phyloP scores from a whole-genome alignment of 2,113 vertebrate genomes.

The Hemichromis elongatus region DNA sequence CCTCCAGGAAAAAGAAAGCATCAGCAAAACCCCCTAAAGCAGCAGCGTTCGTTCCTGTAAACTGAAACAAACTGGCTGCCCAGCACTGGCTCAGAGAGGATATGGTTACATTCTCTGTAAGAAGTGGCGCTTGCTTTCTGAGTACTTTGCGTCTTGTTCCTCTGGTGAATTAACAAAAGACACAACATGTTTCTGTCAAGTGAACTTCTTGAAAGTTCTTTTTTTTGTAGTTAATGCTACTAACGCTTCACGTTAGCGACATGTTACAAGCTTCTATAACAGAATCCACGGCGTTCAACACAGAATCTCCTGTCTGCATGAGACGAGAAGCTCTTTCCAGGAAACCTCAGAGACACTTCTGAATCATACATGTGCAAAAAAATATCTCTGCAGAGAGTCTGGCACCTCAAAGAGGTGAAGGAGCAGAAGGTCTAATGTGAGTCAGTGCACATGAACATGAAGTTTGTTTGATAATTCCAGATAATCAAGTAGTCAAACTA shows the following conservation, averaged over 20 bases:
- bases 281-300: background rate
- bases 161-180: background rate
- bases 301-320: background rate
- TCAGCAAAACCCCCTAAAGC: background rate
- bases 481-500: background rate
- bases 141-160: background rate
- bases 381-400: background rate
- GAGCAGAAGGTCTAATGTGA: background rate
- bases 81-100: slow-evolving; percentile 11
- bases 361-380: slow-evolving; percentile 14
- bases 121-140: slow-evolving; percentile 32
- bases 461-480: background rate
- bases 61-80: background rate
- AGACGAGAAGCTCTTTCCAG: background rate
- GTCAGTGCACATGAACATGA: background rate
- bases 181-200: background rate
- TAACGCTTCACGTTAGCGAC: background rate
- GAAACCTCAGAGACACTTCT: background rate
- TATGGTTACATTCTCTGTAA: slow-evolving; percentile 53
- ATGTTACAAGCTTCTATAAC: background rate
- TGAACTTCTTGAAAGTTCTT: background rate
- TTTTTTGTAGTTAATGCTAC: background rate
- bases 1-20: background rate
- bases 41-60: slow-evolving; percentile 36
- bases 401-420: slow-evolving; percentile 1